Base-by-base conservation (phyloP, 1,140 invertebrate species). In the Lepidurus arcticus region DNA sequence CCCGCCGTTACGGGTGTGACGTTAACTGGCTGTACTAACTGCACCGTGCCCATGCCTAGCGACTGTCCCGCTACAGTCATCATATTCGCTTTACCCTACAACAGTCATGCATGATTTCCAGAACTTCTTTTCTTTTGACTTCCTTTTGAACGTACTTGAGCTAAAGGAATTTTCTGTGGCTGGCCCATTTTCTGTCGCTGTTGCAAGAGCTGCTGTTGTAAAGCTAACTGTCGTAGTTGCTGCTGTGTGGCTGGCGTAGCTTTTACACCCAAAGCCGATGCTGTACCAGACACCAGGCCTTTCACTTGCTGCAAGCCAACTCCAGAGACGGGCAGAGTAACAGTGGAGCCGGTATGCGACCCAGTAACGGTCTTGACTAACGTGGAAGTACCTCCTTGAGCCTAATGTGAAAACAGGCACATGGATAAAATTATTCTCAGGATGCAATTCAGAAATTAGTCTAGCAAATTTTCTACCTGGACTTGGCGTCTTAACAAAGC, bases 401-500 rank as follows among this genome's bases (percentile, higher is more conserved):
- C 83, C 76, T 88, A 84, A 76, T 83, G 82, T n/a, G 1, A 34
- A 34, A 34, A 34, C 34, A 34, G 2, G 34, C 34, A 81, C 81
- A 79, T 81, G 80, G 74, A 80, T 42, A 80, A 6, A n/a, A 75
- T 34, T 7, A n/a, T 24, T 43, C 21, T 24, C n/a, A 9, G 16
- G n/a, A 7, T 75, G 9, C 16, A 75, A 44, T 24, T 44, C 16
- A 10, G n/a, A 75, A 42, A 34, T 34, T 3, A 34, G 34, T 34
- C 34, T 2, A 34, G 42, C 16, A 24, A 76, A 13, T 88, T 87
- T 74, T 89, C 86, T 65, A 89, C 81, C 42, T 88, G 88, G 24
- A 89, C 87, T 79, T 92, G 90, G 21, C 89, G 86, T 80, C 92
- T 92, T 0, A 93, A 83, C 21, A 93, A 79, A 10, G 91, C 88